Evolutionary conservation across 2,113 vertebrate genomes (phyloP).

Genomic region (Isichthys henryi): DNA sequence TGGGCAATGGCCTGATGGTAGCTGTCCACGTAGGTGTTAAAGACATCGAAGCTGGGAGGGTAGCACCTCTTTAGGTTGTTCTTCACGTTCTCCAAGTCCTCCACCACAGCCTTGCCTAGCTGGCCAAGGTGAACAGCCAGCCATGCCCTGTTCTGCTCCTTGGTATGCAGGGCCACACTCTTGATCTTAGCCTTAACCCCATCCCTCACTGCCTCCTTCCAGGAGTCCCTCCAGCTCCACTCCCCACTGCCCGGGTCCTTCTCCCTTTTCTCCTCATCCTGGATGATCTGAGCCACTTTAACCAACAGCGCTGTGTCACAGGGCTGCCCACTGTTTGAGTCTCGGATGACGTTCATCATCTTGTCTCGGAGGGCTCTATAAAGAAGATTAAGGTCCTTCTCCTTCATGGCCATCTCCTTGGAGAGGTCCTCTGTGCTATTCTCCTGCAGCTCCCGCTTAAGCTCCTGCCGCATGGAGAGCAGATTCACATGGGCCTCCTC

Average conservation of each 20-base stretch:
- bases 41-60: constrained; percentile 54
- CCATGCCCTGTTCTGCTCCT: constrained; percentile 48
- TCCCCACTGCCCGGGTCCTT: constrained; percentile 27
- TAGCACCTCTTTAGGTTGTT: too few species aligned
- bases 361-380: constrained; percentile 45
- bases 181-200: too few species aligned
- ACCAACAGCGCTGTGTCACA: constrained; percentile 48
- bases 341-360: constrained; percentile 44
- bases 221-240: constrained; percentile 51
- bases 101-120: too few species aligned
- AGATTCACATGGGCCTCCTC: constrained; percentile 62
- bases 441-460: constrained; percentile 36
- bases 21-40: constrained; percentile 50
- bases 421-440: constrained; percentile 19
- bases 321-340: constrained; percentile 41
- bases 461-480: constrained; percentile 52
- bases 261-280: constrained; percentile 54
- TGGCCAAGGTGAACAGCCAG: too few species aligned
- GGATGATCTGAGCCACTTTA: constrained; percentile 47
- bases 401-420: constrained; percentile 47
- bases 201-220: constrained; percentile 47
- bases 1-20: constrained; percentile 44
- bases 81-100: too few species aligned
- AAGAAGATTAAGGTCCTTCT: constrained; percentile 60
- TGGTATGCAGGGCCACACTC: constrained; percentile 45